Evolutionary conservation across 2,113 vertebrate species (phyloP).

Genomic region (Carassius gibelio): DNA sequence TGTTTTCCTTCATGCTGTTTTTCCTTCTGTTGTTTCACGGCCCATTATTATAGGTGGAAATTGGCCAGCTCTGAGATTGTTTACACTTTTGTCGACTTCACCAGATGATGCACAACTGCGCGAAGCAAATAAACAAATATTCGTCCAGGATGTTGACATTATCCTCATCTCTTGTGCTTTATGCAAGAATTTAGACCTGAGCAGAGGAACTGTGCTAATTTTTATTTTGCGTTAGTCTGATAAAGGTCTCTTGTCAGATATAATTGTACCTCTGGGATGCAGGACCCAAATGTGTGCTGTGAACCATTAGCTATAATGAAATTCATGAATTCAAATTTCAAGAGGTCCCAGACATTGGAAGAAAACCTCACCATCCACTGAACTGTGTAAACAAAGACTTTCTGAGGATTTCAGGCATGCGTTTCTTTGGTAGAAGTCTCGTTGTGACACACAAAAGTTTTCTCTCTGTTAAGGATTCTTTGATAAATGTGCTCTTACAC

Average conservation of each 20-base stretch:
- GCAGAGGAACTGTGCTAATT: constrained; percentile 11
- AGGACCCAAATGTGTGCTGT: neutral
- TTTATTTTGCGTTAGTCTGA: constrained; percentile 29
- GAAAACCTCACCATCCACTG: neutral
- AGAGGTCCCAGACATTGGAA: neutral
- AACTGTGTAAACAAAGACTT: neutral
- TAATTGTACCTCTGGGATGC: constrained; percentile 39
- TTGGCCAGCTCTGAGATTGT: constrained; percentile 22
- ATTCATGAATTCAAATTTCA: constrained; percentile 14
- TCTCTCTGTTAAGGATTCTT: constrained; percentile 45
- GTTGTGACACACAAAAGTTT: neutral
- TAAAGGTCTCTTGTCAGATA: constrained; percentile 35
- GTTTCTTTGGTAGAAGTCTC: neutral
- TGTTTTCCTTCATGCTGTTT: constrained; percentile 8
- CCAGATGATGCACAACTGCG: constrained; percentile 40
- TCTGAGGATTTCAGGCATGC: constrained; percentile 1
- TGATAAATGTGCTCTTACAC: constrained; percentile 60
- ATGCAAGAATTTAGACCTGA: constrained; percentile 25
- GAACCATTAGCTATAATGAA: constrained; percentile 34
- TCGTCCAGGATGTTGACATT: constrained; percentile 33
- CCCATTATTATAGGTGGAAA: constrained; percentile 7
- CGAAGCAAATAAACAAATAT: constrained; percentile 32
- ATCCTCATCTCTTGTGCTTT: constrained; percentile 28
- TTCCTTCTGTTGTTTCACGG: neutral
- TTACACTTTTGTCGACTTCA: constrained; percentile 34